phyloP scores from a whole-genome alignment of 1,140 invertebrate genomes.

The Rhyzopertha dominica region DNA sequence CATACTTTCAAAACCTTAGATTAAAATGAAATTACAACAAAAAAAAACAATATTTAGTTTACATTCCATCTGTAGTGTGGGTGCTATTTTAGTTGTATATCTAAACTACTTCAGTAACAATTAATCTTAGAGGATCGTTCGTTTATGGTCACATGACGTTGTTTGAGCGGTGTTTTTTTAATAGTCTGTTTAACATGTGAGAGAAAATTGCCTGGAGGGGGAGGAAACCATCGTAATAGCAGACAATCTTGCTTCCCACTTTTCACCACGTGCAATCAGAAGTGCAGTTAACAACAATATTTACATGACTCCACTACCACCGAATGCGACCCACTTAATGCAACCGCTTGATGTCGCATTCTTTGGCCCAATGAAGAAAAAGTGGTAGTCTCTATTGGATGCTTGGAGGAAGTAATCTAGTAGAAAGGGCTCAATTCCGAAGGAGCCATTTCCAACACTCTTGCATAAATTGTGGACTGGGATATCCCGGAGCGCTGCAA shows the following conservation, averaged over 20 bases:
- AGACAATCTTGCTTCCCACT: conserved; percentile 18
- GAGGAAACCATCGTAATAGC: conserved; percentile 12
- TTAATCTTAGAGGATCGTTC: too few relatives aligned
- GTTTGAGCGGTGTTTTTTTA: too few relatives aligned
- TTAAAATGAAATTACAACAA: too few relatives aligned
- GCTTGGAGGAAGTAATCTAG: conserved; percentile 26
- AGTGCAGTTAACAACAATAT: conserved; percentile 5
- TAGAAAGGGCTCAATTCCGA: conserved; percentile 8
- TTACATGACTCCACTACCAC: conserved; percentile 27
- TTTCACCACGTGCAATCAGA: conserved; percentile 13
- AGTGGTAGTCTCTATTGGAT: conserved; percentile 34
- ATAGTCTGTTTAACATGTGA: too few relatives aligned
- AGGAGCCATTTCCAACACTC: conserved; percentile 15
- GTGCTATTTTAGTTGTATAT: too few relatives aligned
- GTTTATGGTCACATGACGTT: too few relatives aligned
- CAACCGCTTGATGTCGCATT: conserved; percentile 44
- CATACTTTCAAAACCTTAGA: too few relatives aligned
- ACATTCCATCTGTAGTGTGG: too few relatives aligned
- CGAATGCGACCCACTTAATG: conserved; percentile 39
- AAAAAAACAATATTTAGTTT: too few relatives aligned
- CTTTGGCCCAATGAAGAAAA: conserved; percentile 36
- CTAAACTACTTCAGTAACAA: too few relatives aligned
- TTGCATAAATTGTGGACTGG: conserved; percentile 6
- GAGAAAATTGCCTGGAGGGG: too few relatives aligned
- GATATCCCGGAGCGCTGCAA: too few relatives aligned